Conservation (phyloP, 2,113 vertebrate species). For the Planiliza haematocheilus region DNA sequence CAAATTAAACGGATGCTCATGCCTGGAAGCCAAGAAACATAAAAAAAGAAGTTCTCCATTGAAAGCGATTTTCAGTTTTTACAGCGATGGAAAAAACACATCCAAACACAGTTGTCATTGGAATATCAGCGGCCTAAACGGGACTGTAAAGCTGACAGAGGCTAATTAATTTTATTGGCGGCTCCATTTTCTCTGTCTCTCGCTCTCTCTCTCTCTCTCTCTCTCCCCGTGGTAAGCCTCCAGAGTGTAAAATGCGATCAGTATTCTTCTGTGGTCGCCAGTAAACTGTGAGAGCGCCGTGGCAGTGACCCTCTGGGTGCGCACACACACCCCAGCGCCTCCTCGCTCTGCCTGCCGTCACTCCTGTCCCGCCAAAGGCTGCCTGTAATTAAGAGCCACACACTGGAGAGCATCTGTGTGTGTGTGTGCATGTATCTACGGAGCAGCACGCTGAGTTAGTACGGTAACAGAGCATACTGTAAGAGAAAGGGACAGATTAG, state of each 20-base stretch:
- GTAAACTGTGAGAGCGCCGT: slow-evolving; percentile 47
- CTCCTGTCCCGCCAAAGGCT: slow-evolving; percentile 48
- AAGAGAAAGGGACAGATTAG: not conserved
- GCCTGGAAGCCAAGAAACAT: slow-evolving; percentile 32
- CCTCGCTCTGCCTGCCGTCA: slow-evolving; percentile 49
- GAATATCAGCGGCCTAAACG: slow-evolving; percentile 46
- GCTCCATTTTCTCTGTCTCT: slow-evolving; percentile 3
- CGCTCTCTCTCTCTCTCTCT: slow-evolving; percentile 11
- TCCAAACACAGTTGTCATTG: slow-evolving; percentile 30
- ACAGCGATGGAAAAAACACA: slow-evolving; percentile 11
- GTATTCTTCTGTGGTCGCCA: slow-evolving; percentile 54
- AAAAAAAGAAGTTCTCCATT: slow-evolving; percentile 2
- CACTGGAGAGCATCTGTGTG: slow-evolving; percentile 25
- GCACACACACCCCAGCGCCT: slow-evolving; percentile 38
- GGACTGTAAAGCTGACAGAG: slow-evolving; percentile 33
- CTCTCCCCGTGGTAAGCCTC: slow-evolving; percentile 14
- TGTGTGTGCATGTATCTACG: slow-evolving; percentile 21
- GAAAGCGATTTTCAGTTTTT: slow-evolving; percentile 31
- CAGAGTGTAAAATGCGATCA: slow-evolving; percentile 43
- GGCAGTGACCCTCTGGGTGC: slow-evolving; percentile 59
- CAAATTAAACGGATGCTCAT: slow-evolving; percentile 31
- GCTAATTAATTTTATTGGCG: slow-evolving; percentile 59
- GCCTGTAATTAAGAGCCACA: slow-evolving; percentile 68
- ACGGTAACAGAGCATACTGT: slow-evolving; percentile 3
- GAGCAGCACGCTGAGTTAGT: not conserved